Percentiles rank a stretch among this genome's conserved stretches.
Conservation (phyloP, 1,140 invertebrate species). For the Papilio polytes region DNA sequence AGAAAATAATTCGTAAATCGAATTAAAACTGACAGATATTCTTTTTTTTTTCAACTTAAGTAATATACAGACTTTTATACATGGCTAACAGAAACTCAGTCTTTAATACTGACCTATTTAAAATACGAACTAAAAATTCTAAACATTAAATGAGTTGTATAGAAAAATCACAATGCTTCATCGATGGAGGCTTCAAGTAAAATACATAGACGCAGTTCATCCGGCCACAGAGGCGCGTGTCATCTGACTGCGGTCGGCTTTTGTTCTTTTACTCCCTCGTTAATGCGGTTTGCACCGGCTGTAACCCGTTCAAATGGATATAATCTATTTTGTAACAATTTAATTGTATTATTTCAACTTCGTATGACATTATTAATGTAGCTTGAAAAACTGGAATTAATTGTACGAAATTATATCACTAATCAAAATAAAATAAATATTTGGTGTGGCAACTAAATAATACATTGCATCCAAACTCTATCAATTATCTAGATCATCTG, state of each 20-base stretch:
- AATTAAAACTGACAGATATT: too few species aligned
- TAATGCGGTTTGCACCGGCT: slow-evolving; percentile 46
- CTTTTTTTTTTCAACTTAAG: too few species aligned
- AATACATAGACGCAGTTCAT: slow-evolving; percentile 32
- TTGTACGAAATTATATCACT: neutral
- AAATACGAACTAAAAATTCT: neutral
- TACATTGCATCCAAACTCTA: too few species aligned
- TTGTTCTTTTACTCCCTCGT: slow-evolving; percentile 41
- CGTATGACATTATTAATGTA: neutral
- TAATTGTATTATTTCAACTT: slow-evolving; percentile 13
- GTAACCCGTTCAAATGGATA: slow-evolving; percentile 15
- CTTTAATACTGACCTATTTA: neutral
- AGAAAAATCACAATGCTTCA: slow-evolving; percentile 20
- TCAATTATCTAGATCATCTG: too few species aligned
- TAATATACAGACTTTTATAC: neutral
- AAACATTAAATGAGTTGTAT: neutral
- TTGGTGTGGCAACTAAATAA: too few species aligned
- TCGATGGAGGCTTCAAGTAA: slow-evolving; percentile 11
- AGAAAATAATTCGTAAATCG: too few species aligned
- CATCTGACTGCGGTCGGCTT: slow-evolving; percentile 42
- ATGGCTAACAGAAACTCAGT: neutral
- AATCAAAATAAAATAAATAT: neutral
- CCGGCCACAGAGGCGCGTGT: slow-evolving; percentile 45
- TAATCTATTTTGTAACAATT: slow-evolving; percentile 38
- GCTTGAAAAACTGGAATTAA: neutral